Evolutionary conservation across 2,113 vertebrate genomes (phyloP), one percentile per base, ranked within the genome.

Genomic region (Asarcornis scutulata): DNA sequence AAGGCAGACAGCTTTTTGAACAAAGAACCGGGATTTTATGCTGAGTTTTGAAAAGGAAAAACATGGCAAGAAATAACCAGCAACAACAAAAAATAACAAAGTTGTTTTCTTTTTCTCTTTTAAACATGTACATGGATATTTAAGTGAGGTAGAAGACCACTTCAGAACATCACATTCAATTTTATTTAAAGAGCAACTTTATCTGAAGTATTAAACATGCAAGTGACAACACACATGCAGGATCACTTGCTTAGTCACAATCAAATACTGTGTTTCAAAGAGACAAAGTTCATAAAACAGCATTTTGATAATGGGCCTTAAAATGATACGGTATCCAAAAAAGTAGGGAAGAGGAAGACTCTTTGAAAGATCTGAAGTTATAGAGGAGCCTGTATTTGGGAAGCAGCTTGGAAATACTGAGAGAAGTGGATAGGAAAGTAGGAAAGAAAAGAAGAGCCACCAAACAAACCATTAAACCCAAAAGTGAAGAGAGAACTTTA

Each of bases 101-200:
- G 18, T 13, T 48, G 29, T 58, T 78, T 77, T 46, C 5, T 36
- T 60, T 27, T n/a, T 11, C 22, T 75, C 50, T 42, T 31, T 36
- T 14, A 1, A 83, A 68, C 6, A 89, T 94, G 46, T 77, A 68
- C 42, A 42, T 27, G 52, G 86, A 83, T 59, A 80, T 22, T 88
- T 84, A 52, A 81, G 56, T 91, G 95, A 94, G 96, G 93, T 96
- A 96, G 92, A 90, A 78, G 23, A 94, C 86, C 31, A 82, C 73
- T 95, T 90, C 50, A 50, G 44, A 90, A 86, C 11, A 78, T 42
- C 44, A 67, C 76, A 92, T 89, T 91, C 67, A 4, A 42, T 89
- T 95, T 96, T 89, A 91, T 93, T 91, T 73, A 29, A 85, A 82
- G 62, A 95, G 34, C 17, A 93, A 89, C 53, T 73, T 75, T 56